phyloP scores from a whole-genome alignment of 2,888 invertebrate genomes.

The Eumerus sabulonum region DNA sequence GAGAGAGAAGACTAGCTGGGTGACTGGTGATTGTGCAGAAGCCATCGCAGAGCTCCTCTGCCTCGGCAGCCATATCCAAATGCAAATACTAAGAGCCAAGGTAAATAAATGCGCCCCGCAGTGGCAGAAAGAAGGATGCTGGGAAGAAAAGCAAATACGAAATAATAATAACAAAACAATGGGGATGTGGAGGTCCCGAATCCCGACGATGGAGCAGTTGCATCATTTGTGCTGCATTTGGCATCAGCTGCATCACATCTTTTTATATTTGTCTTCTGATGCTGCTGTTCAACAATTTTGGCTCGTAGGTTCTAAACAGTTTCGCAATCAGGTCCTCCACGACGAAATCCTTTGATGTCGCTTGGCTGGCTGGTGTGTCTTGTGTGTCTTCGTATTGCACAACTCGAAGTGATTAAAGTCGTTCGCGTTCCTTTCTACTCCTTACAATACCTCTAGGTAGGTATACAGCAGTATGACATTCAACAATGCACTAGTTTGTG shows the following conservation, averaged over 20 bases:
- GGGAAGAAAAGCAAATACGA: slow-evolving; percentile 61
- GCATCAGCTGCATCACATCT: slow-evolving; percentile 69
- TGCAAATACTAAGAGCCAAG: slow-evolving; percentile 57
- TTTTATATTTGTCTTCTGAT: slow-evolving; percentile 62
- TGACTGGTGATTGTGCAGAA: slow-evolving; percentile 56
- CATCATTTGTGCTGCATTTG: slow-evolving; percentile 69
- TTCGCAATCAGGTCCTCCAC: slow-evolving; percentile 17
- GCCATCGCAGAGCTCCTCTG: slow-evolving; percentile 54
- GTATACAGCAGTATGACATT: slow-evolving; percentile 19
- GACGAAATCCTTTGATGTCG: slow-evolving; percentile 63
- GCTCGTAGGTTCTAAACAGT: slow-evolving; percentile 37
- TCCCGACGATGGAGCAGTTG: slow-evolving; percentile 38
- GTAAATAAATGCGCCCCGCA: slow-evolving; percentile 39
- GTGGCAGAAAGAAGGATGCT: slow-evolving; percentile 52
- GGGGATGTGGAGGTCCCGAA: slow-evolving; percentile 37
- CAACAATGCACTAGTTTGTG: slow-evolving; percentile 51
- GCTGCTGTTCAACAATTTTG: slow-evolving; percentile 50
- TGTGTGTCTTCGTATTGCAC: slow-evolving; percentile 64
- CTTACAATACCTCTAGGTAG: slow-evolving; percentile 10
- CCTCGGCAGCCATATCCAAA: slow-evolving; percentile 51
- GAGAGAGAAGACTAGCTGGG: slow-evolving; percentile 37
- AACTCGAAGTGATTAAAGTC: slow-evolving; percentile 66
- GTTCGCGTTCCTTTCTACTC: slow-evolving; percentile 45
- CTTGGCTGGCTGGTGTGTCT: slow-evolving; percentile 9
- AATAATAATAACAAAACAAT: slow-evolving; percentile 69